These are phyloP conservation scores for Alethe castanea DNA, from an alignment of 2,113 vertebrate species.

Conservation along the genomic window DNA sequence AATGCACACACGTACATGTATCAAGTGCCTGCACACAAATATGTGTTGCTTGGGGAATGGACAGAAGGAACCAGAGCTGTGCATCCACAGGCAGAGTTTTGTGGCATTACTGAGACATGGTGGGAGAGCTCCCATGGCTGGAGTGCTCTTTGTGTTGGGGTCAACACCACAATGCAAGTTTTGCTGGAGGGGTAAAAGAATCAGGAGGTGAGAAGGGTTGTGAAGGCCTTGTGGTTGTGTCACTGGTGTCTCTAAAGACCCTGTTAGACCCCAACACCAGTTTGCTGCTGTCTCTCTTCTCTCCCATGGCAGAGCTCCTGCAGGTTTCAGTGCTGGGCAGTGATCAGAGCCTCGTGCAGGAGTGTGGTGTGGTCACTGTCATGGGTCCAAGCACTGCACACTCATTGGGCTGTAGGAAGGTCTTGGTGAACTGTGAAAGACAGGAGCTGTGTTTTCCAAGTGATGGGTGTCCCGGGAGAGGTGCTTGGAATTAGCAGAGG, in stretches of 20 bases:
- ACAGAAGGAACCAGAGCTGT: neutral
- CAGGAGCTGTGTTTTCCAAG: neutral
- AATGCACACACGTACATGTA: fast-evolving
- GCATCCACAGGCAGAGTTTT: neutral
- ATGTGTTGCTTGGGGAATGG: neutral
- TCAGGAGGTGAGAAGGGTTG: neutral
- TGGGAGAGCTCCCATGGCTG: neutral
- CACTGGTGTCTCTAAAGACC: neutral
- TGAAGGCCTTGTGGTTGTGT: neutral
- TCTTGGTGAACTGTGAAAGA: neutral
- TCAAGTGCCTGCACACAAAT: neutral
- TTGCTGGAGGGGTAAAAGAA: neutral
- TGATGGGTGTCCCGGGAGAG: neutral
- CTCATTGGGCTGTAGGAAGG: fast-evolving
- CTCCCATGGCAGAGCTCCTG: neutral
- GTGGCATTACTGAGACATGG: neutral
- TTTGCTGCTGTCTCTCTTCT: neutral
- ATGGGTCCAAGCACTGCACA: neutral
- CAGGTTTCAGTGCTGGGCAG: neutral
- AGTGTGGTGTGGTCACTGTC: neutral
- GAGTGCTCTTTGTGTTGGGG: neutral
- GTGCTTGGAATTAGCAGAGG: neutral
- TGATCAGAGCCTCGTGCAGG: neutral
- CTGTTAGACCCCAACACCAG: neutral
- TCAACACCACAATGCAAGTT: neutral